Conservation (phyloP, 1,140 invertebrate species). For the Metopolophium dirhodum region DNA sequence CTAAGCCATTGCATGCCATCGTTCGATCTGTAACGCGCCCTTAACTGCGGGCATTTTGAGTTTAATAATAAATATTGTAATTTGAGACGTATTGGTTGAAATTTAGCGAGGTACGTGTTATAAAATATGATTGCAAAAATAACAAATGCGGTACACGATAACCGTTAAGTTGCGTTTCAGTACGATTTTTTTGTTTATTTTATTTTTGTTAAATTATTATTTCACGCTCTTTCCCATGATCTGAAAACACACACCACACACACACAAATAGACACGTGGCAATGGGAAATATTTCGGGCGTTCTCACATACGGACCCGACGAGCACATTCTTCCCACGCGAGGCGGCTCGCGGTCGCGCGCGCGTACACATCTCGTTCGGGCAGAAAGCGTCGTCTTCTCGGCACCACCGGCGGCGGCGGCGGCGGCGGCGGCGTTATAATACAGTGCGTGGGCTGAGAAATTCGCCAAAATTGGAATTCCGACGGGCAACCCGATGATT, state of each 20-base stretch:
- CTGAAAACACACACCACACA: neutral
- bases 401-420: neutral
- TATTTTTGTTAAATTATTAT: neutral
- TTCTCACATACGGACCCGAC: neutral
- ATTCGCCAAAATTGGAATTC: conserved; percentile 43
- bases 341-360: neutral
- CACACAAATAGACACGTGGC: conserved; percentile 22
- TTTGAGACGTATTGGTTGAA: neutral
- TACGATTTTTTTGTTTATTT: neutral
- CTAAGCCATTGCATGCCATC: no score
- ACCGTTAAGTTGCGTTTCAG: neutral
- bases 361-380: neutral
- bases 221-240: neutral
- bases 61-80: no score
- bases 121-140: no score
- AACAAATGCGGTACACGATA: no score
- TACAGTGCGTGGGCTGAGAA: neutral
- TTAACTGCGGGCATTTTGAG: no score
- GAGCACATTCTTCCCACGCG: conserved; percentile 34
- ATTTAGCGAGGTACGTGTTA: neutral
- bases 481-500: conserved; percentile 21
- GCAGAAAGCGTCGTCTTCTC: neutral
- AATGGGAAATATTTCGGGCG: conserved; percentile 7
- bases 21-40: no score
- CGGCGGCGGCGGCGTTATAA: neutral